A percentile compares a stretch with the other conserved stretches of the same genome.
Conservation (phyloP, 2,113 vertebrate genomes). For the Tauraco erythrolophus region DNA sequence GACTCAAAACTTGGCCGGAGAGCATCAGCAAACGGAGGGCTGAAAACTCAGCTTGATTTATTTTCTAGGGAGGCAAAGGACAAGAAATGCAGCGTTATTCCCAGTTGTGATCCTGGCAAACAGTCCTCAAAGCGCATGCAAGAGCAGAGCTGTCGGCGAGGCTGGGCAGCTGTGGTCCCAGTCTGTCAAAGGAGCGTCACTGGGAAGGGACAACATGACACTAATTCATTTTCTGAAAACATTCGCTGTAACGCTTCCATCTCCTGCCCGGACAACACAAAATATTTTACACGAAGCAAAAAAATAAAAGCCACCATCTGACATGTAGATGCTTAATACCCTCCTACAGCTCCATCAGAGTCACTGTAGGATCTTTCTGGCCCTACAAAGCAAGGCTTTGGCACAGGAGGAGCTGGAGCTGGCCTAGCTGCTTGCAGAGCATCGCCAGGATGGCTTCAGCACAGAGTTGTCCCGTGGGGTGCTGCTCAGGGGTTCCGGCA, state of each 20-base stretch:
- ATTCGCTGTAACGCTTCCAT: background rate
- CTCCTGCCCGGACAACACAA: background rate
- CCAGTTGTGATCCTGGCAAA: background rate
- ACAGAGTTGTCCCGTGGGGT: background rate
- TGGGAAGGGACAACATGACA: background rate
- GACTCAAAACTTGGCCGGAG: slow-evolving; percentile 28
- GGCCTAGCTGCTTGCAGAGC: background rate
- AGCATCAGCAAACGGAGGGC: slow-evolving; percentile 21
- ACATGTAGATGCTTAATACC: background rate
- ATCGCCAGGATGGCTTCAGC: background rate
- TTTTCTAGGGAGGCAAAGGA: slow-evolving; percentile 24
- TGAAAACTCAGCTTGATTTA: slow-evolving; percentile 51
- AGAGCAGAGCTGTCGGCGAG: background rate
- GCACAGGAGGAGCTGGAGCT: background rate
- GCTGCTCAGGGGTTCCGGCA: background rate
- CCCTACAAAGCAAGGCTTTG: background rate
- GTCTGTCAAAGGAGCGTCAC: rapidly evolving
- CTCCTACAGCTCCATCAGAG: background rate
- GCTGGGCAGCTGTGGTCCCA: rapidly evolving
- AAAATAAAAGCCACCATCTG: background rate
- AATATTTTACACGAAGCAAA: background rate
- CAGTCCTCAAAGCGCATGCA: background rate
- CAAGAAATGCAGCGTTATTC: background rate
- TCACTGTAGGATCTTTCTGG: background rate
- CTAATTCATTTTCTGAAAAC: slow-evolving; percentile 1